These are phyloP conservation scores for Luperina nickerlii DNA, from an alignment of 2,888 invertebrate species.

Conservation along the genomic window DNA sequence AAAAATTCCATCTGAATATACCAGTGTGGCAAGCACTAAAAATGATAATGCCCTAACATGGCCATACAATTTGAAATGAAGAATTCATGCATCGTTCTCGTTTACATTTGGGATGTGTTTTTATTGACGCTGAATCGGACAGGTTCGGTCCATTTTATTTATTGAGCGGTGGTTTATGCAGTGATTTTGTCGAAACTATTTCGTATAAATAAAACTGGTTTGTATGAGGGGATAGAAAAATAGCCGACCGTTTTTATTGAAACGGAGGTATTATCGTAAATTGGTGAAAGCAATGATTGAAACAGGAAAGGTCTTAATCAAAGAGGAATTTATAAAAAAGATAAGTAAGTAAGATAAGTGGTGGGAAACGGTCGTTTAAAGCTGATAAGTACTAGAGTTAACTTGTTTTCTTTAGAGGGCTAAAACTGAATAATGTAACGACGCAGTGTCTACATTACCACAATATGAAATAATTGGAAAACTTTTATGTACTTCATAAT, in stretches of 20 bases:
- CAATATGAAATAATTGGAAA: background rate
- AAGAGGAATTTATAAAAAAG: conserved; percentile 44
- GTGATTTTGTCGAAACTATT: conserved; percentile 71
- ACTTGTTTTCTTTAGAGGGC: conserved; percentile 25
- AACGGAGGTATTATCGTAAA: conserved; percentile 49
- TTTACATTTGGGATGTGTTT: conserved; percentile 87
- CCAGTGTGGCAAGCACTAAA: conserved; percentile 90
- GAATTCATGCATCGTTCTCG: conserved; percentile 87
- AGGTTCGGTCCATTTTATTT: conserved; percentile 85
- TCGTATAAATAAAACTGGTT: conserved; percentile 60
- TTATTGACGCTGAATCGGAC: conserved; percentile 86
- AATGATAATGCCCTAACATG: conserved; percentile 90
- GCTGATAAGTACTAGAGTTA: conserved; percentile 13
- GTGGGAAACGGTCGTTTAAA: conserved; percentile 29
- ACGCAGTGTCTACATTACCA: background rate
- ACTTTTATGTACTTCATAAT: too few species aligned
- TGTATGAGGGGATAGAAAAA: conserved; percentile 58
- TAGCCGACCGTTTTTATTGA: conserved; percentile 46
- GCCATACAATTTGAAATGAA: conserved; percentile 90
- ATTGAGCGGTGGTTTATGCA: conserved; percentile 75
- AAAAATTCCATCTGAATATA: conserved; percentile 91
- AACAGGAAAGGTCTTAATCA: conserved; percentile 43
- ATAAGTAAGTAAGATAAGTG: conserved; percentile 6
- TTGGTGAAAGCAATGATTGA: conserved; percentile 55
- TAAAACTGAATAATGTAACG: background rate